These are phyloP conservation scores for Drosophila punjabiensis DNA, from an alignment of 1,140 invertebrate species.

Conservation along the genomic window DNA sequence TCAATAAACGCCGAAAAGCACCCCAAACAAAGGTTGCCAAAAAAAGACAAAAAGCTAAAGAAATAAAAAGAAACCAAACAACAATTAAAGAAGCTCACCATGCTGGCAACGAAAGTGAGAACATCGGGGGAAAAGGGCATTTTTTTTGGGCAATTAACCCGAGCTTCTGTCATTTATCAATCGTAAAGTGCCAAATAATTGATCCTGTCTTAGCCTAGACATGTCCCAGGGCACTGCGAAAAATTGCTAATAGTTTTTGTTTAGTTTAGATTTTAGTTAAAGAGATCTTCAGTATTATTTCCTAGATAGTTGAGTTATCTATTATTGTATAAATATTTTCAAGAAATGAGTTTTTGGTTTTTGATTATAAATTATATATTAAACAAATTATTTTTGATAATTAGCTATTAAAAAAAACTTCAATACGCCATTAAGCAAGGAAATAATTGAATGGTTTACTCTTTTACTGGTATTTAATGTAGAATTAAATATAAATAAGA, in stretches of 20 bases:
- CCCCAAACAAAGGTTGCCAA: slow-evolving; percentile 62
- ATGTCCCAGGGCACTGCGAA: slow-evolving; percentile 10
- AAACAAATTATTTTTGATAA: too few species aligned
- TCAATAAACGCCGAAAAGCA: slow-evolving; percentile 63
- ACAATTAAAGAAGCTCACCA: slow-evolving; percentile 40
- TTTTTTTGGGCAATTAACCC: slow-evolving; percentile 61
- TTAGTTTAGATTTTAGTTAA: neutral
- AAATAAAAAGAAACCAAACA: slow-evolving; percentile 16
- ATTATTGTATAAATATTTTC: too few species aligned
- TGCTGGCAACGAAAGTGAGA: slow-evolving; percentile 56
- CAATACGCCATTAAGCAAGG: too few species aligned
- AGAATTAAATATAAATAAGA: neutral
- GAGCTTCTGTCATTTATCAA: slow-evolving; percentile 65
- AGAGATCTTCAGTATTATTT: neutral
- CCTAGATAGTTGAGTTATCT: neutral
- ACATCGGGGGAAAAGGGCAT: slow-evolving; percentile 37
- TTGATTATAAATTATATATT: neutral
- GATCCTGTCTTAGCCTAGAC: slow-evolving; percentile 34
- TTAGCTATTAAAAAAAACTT: too few species aligned
- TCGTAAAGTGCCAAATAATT: slow-evolving; percentile 66
- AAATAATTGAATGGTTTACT: neutral
- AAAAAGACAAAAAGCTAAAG: slow-evolving; percentile 14
- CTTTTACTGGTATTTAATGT: neutral
- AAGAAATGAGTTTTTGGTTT: neutral
- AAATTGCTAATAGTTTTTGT: neutral